These are phyloP conservation scores for Drosophila setifemur DNA, from an alignment of 1,140 invertebrate genomes.

Conservation along the genomic window DNA sequence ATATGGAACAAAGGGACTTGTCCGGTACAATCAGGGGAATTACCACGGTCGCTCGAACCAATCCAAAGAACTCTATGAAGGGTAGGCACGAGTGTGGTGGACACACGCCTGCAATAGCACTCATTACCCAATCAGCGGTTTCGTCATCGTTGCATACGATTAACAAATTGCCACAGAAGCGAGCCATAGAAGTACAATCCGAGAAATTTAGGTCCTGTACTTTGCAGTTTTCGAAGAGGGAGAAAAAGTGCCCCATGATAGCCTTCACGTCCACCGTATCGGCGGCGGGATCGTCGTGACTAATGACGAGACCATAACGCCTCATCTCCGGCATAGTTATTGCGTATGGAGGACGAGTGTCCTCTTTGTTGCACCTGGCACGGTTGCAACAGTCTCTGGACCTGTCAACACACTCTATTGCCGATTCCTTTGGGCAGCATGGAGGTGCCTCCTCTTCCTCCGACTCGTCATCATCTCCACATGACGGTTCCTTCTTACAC, in stretches of 20 bases:
- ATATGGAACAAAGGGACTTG: slow-evolving; percentile 20
- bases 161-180: slow-evolving; percentile 4
- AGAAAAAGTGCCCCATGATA: slow-evolving; percentile 25
- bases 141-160: slow-evolving; percentile 30
- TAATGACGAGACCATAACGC: slow-evolving; percentile 22
- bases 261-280: neutral
- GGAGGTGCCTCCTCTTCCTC: neutral
- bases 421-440: no score
- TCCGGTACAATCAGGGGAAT: slow-evolving; percentile 14
- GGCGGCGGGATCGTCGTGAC: neutral
- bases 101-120: neutral
- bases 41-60: slow-evolving; percentile 13
- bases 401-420: neutral
- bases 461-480: neutral
- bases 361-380: neutral
- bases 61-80: slow-evolving; percentile 26
- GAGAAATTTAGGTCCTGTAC: slow-evolving; percentile 14
- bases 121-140: slow-evolving; percentile 35
- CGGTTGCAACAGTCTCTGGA: neutral
- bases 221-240: neutral
- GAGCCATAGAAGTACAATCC: slow-evolving; percentile 7
- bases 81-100: slow-evolving; percentile 12
- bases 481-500: neutral
- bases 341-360: slow-evolving; percentile 1
- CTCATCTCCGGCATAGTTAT: slow-evolving; percentile 27